Base-by-base conservation (phyloP, 2,888 invertebrate genomes). In the Punctoribates punctum region DNA sequence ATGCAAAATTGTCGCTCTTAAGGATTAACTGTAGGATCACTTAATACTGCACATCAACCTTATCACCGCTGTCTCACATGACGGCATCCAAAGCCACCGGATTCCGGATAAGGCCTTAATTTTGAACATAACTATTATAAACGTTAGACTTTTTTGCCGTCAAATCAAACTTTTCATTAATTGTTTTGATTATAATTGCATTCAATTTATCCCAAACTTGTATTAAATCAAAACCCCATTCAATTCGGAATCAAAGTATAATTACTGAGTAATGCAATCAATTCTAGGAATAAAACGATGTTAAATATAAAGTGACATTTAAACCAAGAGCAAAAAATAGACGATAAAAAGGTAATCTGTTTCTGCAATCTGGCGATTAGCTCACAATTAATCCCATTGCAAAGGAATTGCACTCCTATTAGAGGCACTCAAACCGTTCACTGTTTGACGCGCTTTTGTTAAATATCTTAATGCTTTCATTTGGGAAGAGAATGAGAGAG, bases 21-120 rank as follows among this genome's bases (percentile, higher is more conserved):
- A 29, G 65, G 65, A 65, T 65, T 65, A 65, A 65, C 29, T 27
- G 6, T 65, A 9, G 11, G 65, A 65, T 34, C 65, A n/a, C 15
- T 34, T 65, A 34, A 65, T 65, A 65, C 65, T 60, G 8, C 65
- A 65, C n/a, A 65, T 65, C 65, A 27, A 65, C 65, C 65, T 65
- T 65, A 65, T 65, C 65, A 65, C 11, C 65, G 34, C 65, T 29
- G 15, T 29, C 65, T 65, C 65, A 65, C 34, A 65, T 65, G 65
- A 65, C 34, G 29, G 65, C 65, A 25, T n/a, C 34, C 34, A 17
- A 60, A 60, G 60, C 60, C 60, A 60, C 27, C 54, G 15, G 60
- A 60, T 60, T 60, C 15, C 17, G 15, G 20, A 3, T 60, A 17
- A 60, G 6, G 20, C 60, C 23, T 23, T 60, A 60, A 60, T 60